phyloP scores from a whole-genome alignment of 2,797 vertebrate species.

The Pterois miles region DNA sequence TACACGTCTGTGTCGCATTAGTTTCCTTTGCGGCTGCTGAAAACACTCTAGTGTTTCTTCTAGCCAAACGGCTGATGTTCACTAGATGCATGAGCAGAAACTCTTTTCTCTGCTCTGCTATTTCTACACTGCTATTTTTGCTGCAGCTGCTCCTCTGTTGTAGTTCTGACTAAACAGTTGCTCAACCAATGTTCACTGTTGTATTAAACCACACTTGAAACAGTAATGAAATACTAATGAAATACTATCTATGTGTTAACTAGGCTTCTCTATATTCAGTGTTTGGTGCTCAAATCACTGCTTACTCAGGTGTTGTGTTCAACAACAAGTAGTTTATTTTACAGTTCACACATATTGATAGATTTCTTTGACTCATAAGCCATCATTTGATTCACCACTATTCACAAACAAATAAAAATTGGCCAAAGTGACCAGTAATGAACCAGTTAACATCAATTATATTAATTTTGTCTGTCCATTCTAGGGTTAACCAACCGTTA shows the following conservation, averaged over 20 bases:
- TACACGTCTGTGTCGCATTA: not conserved
- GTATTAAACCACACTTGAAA: not conserved
- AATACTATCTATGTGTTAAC: not conserved
- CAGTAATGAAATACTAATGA: not conserved
- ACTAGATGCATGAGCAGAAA: not conserved
- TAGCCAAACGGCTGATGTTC: not conserved
- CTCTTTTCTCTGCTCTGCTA: constrained; percentile 1
- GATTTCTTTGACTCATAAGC: not conserved
- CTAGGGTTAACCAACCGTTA: too few relatives aligned
- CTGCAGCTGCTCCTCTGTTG: constrained; percentile 5
- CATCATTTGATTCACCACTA: too few relatives aligned
- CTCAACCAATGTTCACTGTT: not conserved
- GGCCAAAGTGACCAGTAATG: not conserved
- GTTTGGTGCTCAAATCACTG: not conserved
- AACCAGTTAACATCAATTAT: not conserved
- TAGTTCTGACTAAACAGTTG: not conserved
- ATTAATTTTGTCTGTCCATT: not conserved
- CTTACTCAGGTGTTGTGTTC: not conserved
- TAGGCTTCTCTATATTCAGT: not conserved
- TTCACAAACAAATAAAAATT: not conserved
- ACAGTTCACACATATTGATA: rapidly evolving
- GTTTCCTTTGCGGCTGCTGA: not conserved
- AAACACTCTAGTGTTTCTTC: not conserved
- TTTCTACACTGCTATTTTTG: constrained; percentile 13
- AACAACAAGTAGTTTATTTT: not conserved